Conservation (phyloP, 92 coral and sea anemone genomes). For the Palythoa grandis region DNA sequence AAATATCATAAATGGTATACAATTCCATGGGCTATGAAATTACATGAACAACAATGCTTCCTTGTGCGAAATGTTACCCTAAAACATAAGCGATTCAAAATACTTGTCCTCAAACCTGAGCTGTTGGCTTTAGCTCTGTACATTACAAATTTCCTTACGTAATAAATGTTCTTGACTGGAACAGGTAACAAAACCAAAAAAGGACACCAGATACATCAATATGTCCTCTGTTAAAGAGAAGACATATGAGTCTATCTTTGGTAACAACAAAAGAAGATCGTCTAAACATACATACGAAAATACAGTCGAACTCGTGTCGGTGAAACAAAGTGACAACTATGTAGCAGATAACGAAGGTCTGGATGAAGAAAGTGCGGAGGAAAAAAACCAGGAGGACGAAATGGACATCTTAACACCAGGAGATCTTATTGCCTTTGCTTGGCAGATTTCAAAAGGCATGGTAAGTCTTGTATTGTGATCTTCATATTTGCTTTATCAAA, state of each 20-base stretch:
- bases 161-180: neutral
- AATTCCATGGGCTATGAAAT: too few species aligned
- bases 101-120: too few species aligned
- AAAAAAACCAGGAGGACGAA: slow-evolving; percentile 20
- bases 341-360: neutral
- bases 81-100: too few species aligned
- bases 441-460: slow-evolving; percentile 89
- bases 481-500: too few species aligned
- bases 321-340: neutral
- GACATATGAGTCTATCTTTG: neutral
- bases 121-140: neutral
- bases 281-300: slow-evolving; percentile 22
- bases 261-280: neutral
- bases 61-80: too few species aligned
- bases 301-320: slow-evolving; percentile 26
- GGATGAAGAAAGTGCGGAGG: neutral
- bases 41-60: too few species aligned
- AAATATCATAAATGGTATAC: too few species aligned
- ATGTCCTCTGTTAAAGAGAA: slow-evolving; percentile 6
- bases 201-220: slow-evolving; percentile 17
- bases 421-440: slow-evolving; percentile 86
- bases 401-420: slow-evolving; percentile 69
- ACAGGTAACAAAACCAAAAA: slow-evolving; percentile 10
- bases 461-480: slow-evolving; percentile 38
- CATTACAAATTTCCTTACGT: neutral